Percentiles rank a stretch among this genome's conserved stretches.
These are phyloP conservation scores for Sus scrofa DNA, from an alignment of 2,113 vertebrate species.

Conservation along the genomic window DNA sequence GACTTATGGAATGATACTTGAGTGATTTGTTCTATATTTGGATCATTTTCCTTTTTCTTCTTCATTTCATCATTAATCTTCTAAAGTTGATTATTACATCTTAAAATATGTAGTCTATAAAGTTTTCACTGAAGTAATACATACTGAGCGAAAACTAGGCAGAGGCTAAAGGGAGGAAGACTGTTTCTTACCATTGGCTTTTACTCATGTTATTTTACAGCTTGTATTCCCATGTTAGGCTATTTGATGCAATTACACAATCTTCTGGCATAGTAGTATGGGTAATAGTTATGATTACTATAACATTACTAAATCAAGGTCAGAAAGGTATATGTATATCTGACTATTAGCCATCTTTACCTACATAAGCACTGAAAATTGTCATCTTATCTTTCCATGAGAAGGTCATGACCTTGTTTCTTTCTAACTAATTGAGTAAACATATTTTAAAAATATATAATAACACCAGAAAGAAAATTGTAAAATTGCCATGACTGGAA, in stretches of 20 bases:
- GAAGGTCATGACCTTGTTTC: not conserved
- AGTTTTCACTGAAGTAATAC: not conserved
- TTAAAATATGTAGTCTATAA: constrained; percentile 63
- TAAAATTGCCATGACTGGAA: not conserved
- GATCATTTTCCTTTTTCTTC: constrained; percentile 1
- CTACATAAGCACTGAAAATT: not conserved
- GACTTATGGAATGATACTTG: constrained; percentile 38
- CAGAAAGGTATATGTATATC: not conserved
- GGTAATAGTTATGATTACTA: not conserved
- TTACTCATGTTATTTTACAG: not conserved
- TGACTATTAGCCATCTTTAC: not conserved
- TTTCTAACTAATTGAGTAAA: not conserved
- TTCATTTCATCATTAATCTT: constrained; percentile 50
- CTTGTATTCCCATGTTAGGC: not conserved
- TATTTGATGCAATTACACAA: not conserved
- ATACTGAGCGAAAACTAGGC: not conserved
- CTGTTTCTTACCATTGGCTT: not conserved
- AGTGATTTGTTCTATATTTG: constrained; percentile 1
- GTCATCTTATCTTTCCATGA: not conserved
- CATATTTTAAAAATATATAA: not conserved
- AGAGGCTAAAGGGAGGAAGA: not conserved
- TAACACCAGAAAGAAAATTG: not conserved
- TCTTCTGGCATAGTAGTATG: not conserved
- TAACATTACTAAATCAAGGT: not conserved
- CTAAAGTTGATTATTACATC: constrained; percentile 59